Percentiles rank a stretch among this genome's conserved stretches.
Evolutionary conservation across 1,140 invertebrate genomes (phyloP).

Genomic region (Bemisia tabaci): DNA sequence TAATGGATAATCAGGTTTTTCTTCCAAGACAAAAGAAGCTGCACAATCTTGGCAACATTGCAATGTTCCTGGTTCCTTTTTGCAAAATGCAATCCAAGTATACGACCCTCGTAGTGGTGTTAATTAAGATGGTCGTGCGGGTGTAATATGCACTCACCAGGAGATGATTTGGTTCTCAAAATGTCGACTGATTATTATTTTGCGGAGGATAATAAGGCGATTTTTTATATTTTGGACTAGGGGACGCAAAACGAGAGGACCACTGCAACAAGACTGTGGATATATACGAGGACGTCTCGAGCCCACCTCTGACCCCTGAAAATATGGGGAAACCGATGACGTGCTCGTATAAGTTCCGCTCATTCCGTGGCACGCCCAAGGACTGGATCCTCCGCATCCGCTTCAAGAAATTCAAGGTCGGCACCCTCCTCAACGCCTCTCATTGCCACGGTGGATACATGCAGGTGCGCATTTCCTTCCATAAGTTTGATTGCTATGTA

Average conservation of each 20-base stretch:
- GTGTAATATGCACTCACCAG: too few species aligned
- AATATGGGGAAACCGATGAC: conserved; percentile 69
- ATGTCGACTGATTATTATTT: too few species aligned
- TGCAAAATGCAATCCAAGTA: too few species aligned
- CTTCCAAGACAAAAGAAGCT: too few species aligned
- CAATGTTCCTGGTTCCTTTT: too few species aligned
- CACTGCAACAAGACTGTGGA: conserved; percentile 87
- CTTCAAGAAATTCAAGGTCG: conserved; percentile 86
- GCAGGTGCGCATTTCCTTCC: conserved; percentile 50
- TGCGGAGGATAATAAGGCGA: too few species aligned
- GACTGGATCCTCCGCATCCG: conserved; percentile 79
- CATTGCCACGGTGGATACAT: conserved; percentile 71
- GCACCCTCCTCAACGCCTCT: conserved; percentile 67
- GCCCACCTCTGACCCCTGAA: conserved; percentile 63
- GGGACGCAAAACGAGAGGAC: conserved; percentile 46
- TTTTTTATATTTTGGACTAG: conserved; percentile 35
- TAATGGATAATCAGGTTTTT: too few species aligned
- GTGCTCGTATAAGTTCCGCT: conserved; percentile 76
- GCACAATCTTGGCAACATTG: too few species aligned
- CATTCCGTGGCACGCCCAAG: conserved; percentile 61
- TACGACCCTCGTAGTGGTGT: too few species aligned
- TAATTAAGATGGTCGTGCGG: too few species aligned
- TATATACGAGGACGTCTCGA: conserved; percentile 78
- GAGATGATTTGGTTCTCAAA: too few species aligned
- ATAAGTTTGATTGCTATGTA: too few species aligned